phyloP scores from a whole-genome alignment of 2,113 vertebrate genomes.

The Psettodes erumei region DNA sequence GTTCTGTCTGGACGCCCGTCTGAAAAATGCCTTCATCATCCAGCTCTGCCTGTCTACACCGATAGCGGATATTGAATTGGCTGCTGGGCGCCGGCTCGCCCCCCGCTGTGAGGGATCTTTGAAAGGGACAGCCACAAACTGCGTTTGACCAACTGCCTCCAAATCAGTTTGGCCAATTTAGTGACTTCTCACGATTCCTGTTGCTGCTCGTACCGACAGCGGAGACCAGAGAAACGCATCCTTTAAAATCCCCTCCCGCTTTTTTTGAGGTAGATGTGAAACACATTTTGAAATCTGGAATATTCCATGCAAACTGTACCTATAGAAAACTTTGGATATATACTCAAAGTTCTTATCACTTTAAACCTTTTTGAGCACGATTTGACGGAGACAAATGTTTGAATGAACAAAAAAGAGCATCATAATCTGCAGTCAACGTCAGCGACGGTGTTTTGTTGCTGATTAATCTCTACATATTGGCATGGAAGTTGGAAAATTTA shows the following conservation, averaged over 20 bases:
- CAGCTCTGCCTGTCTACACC: conserved; percentile 36
- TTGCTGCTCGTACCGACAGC: conserved; percentile 19
- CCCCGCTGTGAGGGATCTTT: conserved; percentile 65
- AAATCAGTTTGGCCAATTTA: conserved; percentile 46
- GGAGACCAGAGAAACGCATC: neutral
- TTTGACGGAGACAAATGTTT: conserved; percentile 2
- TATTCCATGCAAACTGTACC: neutral
- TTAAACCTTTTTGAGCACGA: neutral
- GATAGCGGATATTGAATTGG: conserved; percentile 55
- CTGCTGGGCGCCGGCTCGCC: conserved; percentile 43
- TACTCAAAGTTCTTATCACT: neutral
- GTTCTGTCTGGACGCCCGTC: conserved; percentile 31
- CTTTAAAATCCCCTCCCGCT: neutral
- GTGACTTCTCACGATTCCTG: conserved; percentile 38
- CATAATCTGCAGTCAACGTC: neutral
- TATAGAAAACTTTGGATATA: neutral
- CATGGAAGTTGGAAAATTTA: neutral
- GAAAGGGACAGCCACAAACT: conserved; percentile 54
- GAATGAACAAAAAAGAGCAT: neutral
- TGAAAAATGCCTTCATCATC: conserved; percentile 61
- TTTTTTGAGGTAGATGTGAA: conserved; percentile 7
- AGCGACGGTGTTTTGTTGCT: no score
- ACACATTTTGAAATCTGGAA: conserved; percentile 16
- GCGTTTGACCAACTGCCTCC: conserved; percentile 42
- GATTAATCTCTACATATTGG: no score